Percentiles rank a stretch among this genome's conserved stretches.
These are phyloP conservation scores for Acrobasis consociella DNA, from an alignment of 2,888 invertebrate species.

Conservation along the genomic window DNA sequence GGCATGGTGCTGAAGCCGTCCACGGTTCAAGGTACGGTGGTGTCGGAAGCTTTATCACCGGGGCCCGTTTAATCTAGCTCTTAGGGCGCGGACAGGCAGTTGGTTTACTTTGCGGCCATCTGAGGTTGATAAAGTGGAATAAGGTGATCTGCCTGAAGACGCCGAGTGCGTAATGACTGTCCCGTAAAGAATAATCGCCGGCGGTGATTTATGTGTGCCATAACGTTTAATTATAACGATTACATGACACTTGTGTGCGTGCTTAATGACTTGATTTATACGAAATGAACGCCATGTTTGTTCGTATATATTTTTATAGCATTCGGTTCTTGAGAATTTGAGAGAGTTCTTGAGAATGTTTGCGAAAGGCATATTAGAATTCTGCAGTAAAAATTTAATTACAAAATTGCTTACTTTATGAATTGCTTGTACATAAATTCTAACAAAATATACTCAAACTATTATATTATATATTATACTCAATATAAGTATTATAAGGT, in stretches of 20 bases:
- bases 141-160: conserved; percentile 59
- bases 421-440: too few species aligned
- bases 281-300: neutral
- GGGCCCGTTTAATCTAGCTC: conserved; percentile 78
- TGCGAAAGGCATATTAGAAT: too few species aligned
- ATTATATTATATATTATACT: too few species aligned
- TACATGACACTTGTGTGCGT: conserved; percentile 5
- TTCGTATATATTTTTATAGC: neutral
- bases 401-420: too few species aligned
- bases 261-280: neutral
- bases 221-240: conserved; percentile 15
- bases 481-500: too few species aligned
- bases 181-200: conserved; percentile 49
- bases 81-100: conserved; percentile 58
- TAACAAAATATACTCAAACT: too few species aligned
- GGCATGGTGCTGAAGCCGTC: conserved; percentile 30
- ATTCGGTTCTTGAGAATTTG: neutral
- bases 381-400: too few species aligned
- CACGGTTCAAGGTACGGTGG: conserved; percentile 51
- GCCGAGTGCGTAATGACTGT: conserved; percentile 53
- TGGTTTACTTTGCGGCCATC: conserved; percentile 59
- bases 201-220: conserved; percentile 35
- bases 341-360: too few species aligned
- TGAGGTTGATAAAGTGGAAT: conserved; percentile 64
- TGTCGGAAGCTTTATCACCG: conserved; percentile 64